Conservation (phyloP, 2,888 invertebrate genomes). For the Hartigia nigra region DNA sequence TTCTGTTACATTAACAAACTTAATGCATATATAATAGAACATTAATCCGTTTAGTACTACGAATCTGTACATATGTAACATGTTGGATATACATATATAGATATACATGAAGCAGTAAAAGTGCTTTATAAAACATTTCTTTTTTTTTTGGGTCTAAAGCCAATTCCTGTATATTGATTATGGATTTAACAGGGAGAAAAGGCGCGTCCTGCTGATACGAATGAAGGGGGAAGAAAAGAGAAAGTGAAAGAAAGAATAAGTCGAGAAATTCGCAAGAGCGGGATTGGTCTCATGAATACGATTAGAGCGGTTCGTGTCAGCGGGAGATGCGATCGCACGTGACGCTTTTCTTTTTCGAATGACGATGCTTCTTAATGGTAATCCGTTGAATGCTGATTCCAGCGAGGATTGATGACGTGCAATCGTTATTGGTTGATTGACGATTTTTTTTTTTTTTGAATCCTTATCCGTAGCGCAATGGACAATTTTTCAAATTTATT, state of each 20-base stretch:
- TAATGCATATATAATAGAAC: no score
- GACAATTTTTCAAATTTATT: no score
- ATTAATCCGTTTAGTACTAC: no score
- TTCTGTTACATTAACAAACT: no score
- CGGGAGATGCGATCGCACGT: constrained; percentile 24
- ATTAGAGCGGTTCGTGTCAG: constrained; percentile 8
- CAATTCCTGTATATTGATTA: no score
- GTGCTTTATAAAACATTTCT: no score
- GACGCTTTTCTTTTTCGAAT: constrained; percentile 18
- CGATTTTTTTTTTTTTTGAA: neutral
- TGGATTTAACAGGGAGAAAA: no score
- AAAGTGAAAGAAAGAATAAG: neutral
- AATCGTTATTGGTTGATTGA: neutral
- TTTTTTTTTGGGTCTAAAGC: no score
- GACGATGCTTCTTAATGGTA: constrained; percentile 32
- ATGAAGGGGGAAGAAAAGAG: no score
- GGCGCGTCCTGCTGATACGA: neutral
- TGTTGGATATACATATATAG: no score
- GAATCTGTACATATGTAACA: no score
- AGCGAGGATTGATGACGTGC: constrained; percentile 4
- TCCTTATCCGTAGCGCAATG: neutral
- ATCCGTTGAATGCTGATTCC: constrained; percentile 24
- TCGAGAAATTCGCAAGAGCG: neutral
- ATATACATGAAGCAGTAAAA: no score
- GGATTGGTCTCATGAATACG: constrained; percentile 18